Evolutionary conservation across 2,888 invertebrate genomes (phyloP).

Genomic region (Salpingus planirostris): DNA sequence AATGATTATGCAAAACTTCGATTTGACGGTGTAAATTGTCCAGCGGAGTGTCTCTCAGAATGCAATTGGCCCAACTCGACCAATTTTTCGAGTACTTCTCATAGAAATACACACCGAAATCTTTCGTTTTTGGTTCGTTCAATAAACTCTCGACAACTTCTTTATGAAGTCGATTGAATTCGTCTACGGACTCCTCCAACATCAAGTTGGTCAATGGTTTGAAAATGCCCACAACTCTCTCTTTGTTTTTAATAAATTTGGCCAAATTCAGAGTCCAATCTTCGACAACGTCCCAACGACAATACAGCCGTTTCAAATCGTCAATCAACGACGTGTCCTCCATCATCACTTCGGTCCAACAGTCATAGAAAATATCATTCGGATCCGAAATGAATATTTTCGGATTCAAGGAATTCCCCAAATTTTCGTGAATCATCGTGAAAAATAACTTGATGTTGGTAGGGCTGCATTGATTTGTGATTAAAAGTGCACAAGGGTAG

Average conservation of each 20-base stretch:
- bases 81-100: background rate
- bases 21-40: background rate
- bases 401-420: too few species aligned
- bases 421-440: background rate
- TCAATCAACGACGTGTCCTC: too few species aligned
- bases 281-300: background rate
- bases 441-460: background rate
- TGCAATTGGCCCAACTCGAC: background rate
- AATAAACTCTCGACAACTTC: too few species aligned
- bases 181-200: background rate
- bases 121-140: background rate
- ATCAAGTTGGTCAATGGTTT: background rate
- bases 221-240: background rate
- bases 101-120: background rate
- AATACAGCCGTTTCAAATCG: too few species aligned
- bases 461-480: constrained; percentile 10
- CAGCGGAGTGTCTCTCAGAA: background rate
- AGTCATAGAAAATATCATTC: background rate
- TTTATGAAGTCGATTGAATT: too few species aligned
- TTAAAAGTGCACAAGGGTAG: constrained; percentile 16
- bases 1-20: background rate
- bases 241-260: background rate
- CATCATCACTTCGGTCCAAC: background rate
- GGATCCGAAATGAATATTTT: background rate
- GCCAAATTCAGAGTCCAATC: background rate